These are phyloP conservation scores for Oppia nitens DNA, from an alignment of 1,140 invertebrate genomes.

Conservation along the genomic window DNA sequence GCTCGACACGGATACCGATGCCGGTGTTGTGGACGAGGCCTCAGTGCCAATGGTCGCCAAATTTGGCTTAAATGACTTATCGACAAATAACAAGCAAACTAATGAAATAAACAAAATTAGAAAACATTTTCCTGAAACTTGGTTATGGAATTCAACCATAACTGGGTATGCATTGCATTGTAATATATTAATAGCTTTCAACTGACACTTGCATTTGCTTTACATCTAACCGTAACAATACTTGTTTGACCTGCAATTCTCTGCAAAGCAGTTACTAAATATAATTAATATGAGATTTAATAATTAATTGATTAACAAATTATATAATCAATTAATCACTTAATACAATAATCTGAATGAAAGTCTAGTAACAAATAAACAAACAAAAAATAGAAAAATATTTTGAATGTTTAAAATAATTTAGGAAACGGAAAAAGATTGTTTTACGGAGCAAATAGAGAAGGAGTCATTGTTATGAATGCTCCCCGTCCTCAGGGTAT, in stretches of 20 bases:
- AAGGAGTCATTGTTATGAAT: slow-evolving; percentile 7
- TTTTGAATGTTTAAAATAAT: not conserved
- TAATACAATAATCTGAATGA: not conserved
- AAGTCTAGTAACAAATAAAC: not conserved
- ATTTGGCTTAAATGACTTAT: not conserved
- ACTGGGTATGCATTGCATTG: slow-evolving; percentile 22
- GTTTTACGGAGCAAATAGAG: slow-evolving; percentile 4
- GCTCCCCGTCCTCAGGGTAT: not conserved
- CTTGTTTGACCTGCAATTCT: too few species aligned
- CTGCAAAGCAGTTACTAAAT: not conserved
- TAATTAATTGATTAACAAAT: not conserved
- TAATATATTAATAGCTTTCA: not conserved
- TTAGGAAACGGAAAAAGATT: slow-evolving; percentile 10
- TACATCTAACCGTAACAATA: too few species aligned
- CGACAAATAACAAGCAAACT: not conserved
- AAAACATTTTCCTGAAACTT: slow-evolving; percentile 32
- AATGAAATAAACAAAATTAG: slow-evolving; percentile 16
- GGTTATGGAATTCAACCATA: slow-evolving; percentile 28
- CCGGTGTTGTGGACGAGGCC: not conserved
- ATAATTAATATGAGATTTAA: not conserved
- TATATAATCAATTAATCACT: not conserved
- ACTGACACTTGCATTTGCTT: not conserved
- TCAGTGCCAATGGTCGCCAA: not conserved
- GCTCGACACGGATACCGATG: not conserved
- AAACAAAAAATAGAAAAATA: too few species aligned